These are phyloP conservation scores for Sigmodon hispidus DNA, from an alignment of 2,113 vertebrate species.

Conservation along the genomic window DNA sequence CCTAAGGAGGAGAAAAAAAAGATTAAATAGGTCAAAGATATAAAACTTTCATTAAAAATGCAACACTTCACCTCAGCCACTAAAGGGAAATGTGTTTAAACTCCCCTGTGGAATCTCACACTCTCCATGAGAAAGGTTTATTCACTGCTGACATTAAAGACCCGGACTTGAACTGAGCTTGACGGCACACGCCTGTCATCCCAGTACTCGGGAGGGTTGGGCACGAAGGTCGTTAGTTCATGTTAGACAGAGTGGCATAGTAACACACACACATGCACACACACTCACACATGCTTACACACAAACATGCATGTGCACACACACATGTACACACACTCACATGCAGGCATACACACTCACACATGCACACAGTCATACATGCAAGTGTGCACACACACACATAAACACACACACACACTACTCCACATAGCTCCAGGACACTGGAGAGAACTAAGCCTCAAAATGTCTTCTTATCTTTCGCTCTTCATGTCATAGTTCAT, in stretches of 20 bases:
- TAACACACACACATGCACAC: background rate
- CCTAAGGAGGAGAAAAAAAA: background rate
- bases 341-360: no score
- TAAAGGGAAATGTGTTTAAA: constrained; percentile 51
- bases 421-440: background rate
- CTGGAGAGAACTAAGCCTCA: background rate
- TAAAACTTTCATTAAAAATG: constrained; percentile 55
- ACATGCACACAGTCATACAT: background rate
- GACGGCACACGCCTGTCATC: background rate
- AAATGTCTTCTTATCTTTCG: background rate
- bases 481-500: background rate
- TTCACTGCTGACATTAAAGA: background rate
- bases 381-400: background rate
- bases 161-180: background rate
- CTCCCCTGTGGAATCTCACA: background rate
- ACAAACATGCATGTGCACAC: background rate
- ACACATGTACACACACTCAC: background rate
- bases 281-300: background rate
- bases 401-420: background rate
- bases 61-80: constrained; percentile 40
- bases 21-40: constrained; percentile 67
- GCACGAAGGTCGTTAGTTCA: background rate
- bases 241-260: background rate
- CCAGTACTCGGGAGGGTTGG: background rate
- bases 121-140: background rate